phyloP scores from a whole-genome alignment of 2,797 vertebrate species.

The Graptemys geographica region DNA sequence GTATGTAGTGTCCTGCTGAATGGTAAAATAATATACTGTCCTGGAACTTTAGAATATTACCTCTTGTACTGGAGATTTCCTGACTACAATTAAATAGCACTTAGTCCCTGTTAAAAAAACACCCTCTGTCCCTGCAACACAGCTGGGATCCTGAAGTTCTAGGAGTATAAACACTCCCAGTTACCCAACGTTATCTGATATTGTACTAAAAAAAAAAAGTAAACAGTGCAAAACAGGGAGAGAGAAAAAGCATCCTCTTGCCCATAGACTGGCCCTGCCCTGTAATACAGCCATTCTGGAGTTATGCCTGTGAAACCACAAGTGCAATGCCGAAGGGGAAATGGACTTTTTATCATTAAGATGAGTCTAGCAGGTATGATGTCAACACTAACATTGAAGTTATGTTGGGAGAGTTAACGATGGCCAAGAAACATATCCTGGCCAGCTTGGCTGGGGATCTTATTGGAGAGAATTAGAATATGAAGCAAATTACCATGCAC shows the following conservation, averaged over 20 bases:
- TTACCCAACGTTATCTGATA: not conserved
- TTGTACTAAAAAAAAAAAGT: conserved; percentile 5
- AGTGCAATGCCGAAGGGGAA: not conserved
- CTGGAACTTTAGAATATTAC: not conserved
- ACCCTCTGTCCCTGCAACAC: not conserved
- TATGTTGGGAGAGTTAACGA: not conserved
- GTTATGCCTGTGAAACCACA: not conserved
- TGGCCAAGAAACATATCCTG: not conserved
- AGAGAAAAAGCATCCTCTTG: not conserved
- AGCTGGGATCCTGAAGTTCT: not conserved
- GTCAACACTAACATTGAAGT: not conserved
- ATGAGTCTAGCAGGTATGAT: not conserved
- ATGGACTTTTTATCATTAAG: not conserved
- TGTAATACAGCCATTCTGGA: not conserved
- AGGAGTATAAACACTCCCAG: not conserved
- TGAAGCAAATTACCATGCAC: not conserved
- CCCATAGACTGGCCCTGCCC: not conserved
- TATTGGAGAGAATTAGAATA: not conserved
- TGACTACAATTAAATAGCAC: not conserved
- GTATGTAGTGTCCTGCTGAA: not conserved
- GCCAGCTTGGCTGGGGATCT: not conserved
- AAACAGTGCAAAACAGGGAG: not conserved
- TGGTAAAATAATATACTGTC: not conserved
- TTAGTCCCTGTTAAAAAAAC: conserved; percentile 16
- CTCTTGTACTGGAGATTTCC: conserved; percentile 40